Percentiles rank a stretch among this genome's conserved stretches.
phyloP scores from a whole-genome alignment of 2,888 invertebrate genomes.

The Argynnis bischoffii region DNA sequence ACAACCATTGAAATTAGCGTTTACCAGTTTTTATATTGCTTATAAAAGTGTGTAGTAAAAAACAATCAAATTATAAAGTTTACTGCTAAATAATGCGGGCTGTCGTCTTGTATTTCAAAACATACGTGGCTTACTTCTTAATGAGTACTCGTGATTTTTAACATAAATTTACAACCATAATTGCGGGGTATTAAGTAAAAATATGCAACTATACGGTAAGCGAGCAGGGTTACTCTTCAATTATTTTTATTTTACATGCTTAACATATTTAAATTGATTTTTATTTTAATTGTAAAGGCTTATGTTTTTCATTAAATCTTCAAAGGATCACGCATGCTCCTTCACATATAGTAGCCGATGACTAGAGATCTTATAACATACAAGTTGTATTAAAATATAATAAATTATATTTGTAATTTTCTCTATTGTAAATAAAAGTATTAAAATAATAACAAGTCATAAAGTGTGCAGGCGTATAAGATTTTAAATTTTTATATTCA shows the following conservation, averaged over 20 bases:
- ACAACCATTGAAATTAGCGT: slow-evolving; percentile 53
- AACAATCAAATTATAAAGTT: slow-evolving; percentile 29
- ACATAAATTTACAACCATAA: slow-evolving; percentile 11
- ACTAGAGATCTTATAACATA: too few species aligned
- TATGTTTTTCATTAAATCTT: too few species aligned
- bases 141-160: slow-evolving; percentile 6
- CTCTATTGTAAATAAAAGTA: too few species aligned
- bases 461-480: too few species aligned
- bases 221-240: not conserved
- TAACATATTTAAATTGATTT: not conserved
- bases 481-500: too few species aligned
- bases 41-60: slow-evolving; percentile 35
- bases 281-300: not conserved
- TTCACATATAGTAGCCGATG: too few species aligned
- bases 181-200: slow-evolving; percentile 4
- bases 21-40: slow-evolving; percentile 40
- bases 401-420: too few species aligned
- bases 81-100: slow-evolving; percentile 25
- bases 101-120: slow-evolving; percentile 18
- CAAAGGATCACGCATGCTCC: not conserved
- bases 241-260: not conserved
- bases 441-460: too few species aligned
- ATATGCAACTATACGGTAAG: not conserved
- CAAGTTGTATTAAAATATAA: too few species aligned
- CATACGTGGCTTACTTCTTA: slow-evolving; percentile 1